phyloP scores from a whole-genome alignment of 1,140 invertebrate species.

The Triops cancriformis region DNA sequence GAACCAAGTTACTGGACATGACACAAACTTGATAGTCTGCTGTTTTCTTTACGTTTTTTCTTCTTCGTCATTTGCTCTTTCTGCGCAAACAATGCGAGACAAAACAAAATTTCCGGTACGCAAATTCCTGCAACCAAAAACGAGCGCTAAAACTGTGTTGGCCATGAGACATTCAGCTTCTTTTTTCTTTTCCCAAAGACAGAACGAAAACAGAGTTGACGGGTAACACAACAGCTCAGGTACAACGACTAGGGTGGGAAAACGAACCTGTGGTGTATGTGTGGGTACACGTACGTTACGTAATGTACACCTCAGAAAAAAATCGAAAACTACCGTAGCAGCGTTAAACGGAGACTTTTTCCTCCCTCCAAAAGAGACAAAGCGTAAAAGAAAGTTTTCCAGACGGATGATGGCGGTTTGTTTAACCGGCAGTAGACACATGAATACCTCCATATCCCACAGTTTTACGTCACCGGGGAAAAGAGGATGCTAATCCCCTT shows the following conservation, averaged over 20 bases:
- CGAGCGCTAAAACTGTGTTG: not conserved
- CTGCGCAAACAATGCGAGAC: no score
- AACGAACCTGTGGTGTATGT: not conserved
- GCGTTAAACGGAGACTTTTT: not conserved
- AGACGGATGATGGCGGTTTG: not conserved
- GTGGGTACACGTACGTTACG: not conserved
- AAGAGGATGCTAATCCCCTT: no score
- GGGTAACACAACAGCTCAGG: slow-evolving; percentile 12
- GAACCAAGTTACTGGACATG: slow-evolving; percentile 13
- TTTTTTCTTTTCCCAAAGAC: not conserved
- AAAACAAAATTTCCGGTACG: not conserved
- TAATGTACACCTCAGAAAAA: not conserved
- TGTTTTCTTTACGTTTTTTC: not conserved
- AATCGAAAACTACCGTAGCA: not conserved
- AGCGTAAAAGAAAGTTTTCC: not conserved
- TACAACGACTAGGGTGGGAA: slow-evolving; percentile 11
- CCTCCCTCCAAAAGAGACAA: not conserved
- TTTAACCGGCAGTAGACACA: not conserved
- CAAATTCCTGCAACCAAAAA: not conserved
- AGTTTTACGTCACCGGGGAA: no score
- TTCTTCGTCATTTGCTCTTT: no score
- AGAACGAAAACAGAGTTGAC: not conserved
- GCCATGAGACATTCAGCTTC: not conserved
- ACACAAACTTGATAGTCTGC: slow-evolving; percentile 10
- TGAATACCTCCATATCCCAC: not conserved